Evolutionary conservation across 2,113 vertebrate genomes (phyloP).

Genomic region (Psilopogon haemacephalus): DNA sequence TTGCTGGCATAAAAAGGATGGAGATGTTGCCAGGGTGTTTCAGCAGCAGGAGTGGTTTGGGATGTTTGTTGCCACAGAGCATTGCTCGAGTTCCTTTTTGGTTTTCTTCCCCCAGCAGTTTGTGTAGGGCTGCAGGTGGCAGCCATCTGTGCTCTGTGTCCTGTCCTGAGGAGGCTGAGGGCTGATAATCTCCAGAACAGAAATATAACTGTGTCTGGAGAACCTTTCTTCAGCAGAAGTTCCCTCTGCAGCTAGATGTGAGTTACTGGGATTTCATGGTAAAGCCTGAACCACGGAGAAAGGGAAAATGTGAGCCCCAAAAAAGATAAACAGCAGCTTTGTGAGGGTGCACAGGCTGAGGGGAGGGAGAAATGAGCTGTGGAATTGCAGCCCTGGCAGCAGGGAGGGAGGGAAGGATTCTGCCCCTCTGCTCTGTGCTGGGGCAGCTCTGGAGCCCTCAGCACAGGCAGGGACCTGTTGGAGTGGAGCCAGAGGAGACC

Average conservation of each 20-base stretch:
- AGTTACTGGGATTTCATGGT: background rate
- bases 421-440: too few relatives aligned
- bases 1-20: background rate
- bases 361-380: background rate
- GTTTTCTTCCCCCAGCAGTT: background rate
- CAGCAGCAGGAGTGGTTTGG: background rate
- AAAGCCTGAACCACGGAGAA: background rate
- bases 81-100: background rate
- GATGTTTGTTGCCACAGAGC: background rate
- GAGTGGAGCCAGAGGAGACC: too few relatives aligned
- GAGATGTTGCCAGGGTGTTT: background rate
- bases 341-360: background rate
- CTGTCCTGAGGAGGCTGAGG: background rate
- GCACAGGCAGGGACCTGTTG: too few relatives aligned
- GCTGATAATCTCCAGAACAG: background rate
- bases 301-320: background rate
- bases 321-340: background rate
- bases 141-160: background rate
- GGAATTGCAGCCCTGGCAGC: too few relatives aligned
- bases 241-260: background rate
- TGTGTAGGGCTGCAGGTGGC: background rate
- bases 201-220: background rate
- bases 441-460: too few relatives aligned
- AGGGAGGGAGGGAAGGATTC: too few relatives aligned
- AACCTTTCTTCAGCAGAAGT: background rate